Percentiles rank a stretch among this genome's conserved stretches.
These are phyloP conservation scores for Hirundo rustica DNA, from an alignment of 2,797 vertebrate genomes.

Conservation along the genomic window DNA sequence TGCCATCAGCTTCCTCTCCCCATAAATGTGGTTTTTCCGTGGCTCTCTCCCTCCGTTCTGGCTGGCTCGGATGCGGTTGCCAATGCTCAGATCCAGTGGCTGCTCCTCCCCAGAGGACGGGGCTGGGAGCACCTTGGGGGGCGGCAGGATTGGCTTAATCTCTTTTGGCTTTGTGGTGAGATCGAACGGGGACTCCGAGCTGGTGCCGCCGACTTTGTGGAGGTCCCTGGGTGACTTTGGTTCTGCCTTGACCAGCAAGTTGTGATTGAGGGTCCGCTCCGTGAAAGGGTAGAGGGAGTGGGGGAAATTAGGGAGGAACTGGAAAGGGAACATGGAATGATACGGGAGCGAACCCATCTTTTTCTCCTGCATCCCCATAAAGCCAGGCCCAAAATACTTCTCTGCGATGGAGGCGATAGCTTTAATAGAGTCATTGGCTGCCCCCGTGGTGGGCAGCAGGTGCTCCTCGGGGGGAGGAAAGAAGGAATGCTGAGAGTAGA, in stretches of 20 bases:
- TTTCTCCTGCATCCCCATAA: slow-evolving; percentile 96
- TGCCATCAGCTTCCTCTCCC: slow-evolving; percentile 79
- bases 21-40: slow-evolving; percentile 90
- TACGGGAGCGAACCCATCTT: slow-evolving; percentile 94
- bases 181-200: slow-evolving; percentile 92
- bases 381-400: slow-evolving; percentile 97
- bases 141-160: slow-evolving; percentile 78
- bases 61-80: slow-evolving; percentile 87
- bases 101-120: slow-evolving; percentile 86
- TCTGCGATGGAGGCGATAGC: slow-evolving; percentile 98
- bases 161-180: slow-evolving; percentile 97
- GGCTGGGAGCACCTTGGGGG: slow-evolving; percentile 76
- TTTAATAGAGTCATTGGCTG: slow-evolving; percentile 96
- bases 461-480: slow-evolving; percentile 95
- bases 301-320: slow-evolving; percentile 94
- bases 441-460: slow-evolving; percentile 84
- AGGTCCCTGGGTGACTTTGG: slow-evolving; percentile 91
- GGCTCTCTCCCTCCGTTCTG: slow-evolving; percentile 86
- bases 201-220: slow-evolving; percentile 83
- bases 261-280: slow-evolving; percentile 88
- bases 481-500: slow-evolving; percentile 92
- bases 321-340: slow-evolving; percentile 97
- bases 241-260: slow-evolving; percentile 94
- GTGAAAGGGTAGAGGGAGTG: slow-evolving; percentile 89
- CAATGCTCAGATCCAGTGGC: slow-evolving; percentile 95